These are phyloP conservation scores for Nomia melanderi DNA, from an alignment of 1,140 invertebrate genomes.

Conservation along the genomic window DNA sequence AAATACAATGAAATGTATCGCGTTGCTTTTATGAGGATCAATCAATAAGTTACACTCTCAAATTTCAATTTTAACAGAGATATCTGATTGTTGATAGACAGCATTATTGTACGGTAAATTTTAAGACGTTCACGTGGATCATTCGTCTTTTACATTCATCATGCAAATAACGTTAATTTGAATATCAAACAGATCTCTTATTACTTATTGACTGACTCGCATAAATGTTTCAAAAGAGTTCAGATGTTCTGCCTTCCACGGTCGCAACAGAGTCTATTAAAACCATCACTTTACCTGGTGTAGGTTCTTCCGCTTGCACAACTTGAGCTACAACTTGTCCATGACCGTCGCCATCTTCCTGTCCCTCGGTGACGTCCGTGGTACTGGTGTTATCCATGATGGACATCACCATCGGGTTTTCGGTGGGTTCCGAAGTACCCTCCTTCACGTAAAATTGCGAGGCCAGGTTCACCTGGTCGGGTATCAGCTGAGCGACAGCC, in stretches of 20 bases:
- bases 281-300: constrained; percentile 85
- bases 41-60: too few species aligned
- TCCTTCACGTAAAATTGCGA: constrained; percentile 83
- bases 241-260: not conserved
- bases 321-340: constrained; percentile 91
- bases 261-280: not conserved
- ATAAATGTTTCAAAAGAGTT: not conserved
- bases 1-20: too few species aligned
- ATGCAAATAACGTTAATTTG: too few species aligned
- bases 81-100: too few species aligned
- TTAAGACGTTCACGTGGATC: too few species aligned
- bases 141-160: too few species aligned
- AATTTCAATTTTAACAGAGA: too few species aligned
- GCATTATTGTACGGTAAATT: too few species aligned
- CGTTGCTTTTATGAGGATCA: too few species aligned
- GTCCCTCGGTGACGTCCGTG: constrained; percentile 59
- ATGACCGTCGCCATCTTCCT: constrained; percentile 79
- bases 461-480: constrained; percentile 76
- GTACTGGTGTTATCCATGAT: constrained; percentile 75
- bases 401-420: constrained; percentile 80
- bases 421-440: constrained; percentile 74
- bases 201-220: too few species aligned
- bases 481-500: constrained; percentile 80
- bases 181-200: too few species aligned
- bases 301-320: constrained; percentile 89